Base-by-base conservation (phyloP, 1,140 invertebrate species). In the Gonioctena quinquepunctata region DNA sequence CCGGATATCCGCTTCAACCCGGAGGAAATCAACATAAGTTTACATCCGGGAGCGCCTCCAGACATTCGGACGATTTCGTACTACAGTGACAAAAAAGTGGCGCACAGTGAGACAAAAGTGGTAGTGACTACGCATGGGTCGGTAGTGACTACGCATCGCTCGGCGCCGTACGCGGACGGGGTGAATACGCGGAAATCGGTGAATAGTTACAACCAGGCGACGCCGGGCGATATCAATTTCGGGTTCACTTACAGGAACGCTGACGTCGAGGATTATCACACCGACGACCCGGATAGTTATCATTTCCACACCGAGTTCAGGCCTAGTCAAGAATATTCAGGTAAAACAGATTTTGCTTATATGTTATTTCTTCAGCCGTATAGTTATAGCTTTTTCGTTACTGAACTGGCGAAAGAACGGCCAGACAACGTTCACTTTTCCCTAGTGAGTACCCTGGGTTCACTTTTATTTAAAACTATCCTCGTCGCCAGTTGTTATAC, bases 1-100 rank as follows among this genome's bases (percentile, higher is more conserved):
- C 67, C 81, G 8, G 80, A 82, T 69, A 80, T 82, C n/a, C 72
- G 80, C 19, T 83, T 80, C 62, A 81, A 81, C 68, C 82, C 82
- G 0, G 78, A 80, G 69, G 79, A 82, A 60, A 82, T 81, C 42
- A 83, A 83, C 64, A 77, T 83, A 18, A 79, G 75, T 71, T 70
- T 83, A 27, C 79, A 80, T 70, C 75, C 78, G 6, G 71, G 72
- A 4, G 73, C 79, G 0, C 78, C 79, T 7, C 77, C 80, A 6
- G 76, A 75, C 52, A 77, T 78, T 64, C 73, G 76, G 69, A 78
- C 74, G 2, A 79, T 76, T 54, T 74, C 76, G 2, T 81, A 66
- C 61, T 78, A 68, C 65, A 80, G 70, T 75, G 75, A 80, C 54
- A 74, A 74, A 62, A 75, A 75, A 57, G 71, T 64, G 26, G 61